These are phyloP conservation scores for Hesperophylax magnus DNA, from an alignment of 1,140 invertebrate species.

Conservation along the genomic window DNA sequence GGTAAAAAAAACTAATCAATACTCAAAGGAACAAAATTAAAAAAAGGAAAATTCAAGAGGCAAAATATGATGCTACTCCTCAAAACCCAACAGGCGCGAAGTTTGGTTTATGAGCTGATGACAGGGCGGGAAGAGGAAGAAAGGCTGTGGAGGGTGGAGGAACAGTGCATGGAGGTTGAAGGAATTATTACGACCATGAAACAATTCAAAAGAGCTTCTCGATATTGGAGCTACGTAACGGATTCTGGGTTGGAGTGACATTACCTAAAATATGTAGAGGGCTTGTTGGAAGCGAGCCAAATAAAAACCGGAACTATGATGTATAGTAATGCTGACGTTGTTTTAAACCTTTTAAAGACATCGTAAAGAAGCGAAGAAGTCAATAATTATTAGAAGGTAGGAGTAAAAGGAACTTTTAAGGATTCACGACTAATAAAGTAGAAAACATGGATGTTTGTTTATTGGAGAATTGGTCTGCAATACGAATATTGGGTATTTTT, in stretches of 20 bases:
- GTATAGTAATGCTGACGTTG: background rate
- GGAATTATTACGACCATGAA: conserved; percentile 1
- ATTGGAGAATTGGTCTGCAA: too few species aligned
- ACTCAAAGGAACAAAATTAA: conserved; percentile 30
- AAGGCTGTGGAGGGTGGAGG: background rate
- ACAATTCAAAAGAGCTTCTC: conserved; percentile 34
- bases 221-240: background rate
- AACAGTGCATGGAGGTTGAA: conserved; percentile 5
- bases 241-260: background rate
- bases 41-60: conserved; percentile 33
- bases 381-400: background rate
- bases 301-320: background rate
- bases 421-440: too few species aligned
- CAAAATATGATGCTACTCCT: conserved; percentile 42
- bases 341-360: background rate
- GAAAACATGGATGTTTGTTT: too few species aligned
- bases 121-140: background rate
- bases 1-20: conserved; percentile 29
- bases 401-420: too few species aligned
- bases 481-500: too few species aligned
- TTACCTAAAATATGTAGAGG: background rate
- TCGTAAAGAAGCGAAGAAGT: background rate
- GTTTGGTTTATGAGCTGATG: conserved; percentile 25
- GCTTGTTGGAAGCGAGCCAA: background rate
- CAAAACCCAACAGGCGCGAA: conserved; percentile 44